Base-by-base conservation (phyloP, 2,113 vertebrate genomes). In the Ciconia stormi region DNA sequence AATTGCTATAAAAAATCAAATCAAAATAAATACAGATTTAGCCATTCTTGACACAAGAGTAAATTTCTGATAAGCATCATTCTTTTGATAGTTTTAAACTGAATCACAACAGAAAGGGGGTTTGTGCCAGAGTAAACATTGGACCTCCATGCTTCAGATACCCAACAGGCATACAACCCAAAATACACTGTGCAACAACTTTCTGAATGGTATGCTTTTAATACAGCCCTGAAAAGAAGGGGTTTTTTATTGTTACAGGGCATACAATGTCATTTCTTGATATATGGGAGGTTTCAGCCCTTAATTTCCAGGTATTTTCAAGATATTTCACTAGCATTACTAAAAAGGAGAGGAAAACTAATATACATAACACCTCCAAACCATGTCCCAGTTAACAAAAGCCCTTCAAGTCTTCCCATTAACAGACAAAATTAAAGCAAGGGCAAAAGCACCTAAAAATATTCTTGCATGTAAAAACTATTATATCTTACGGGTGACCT, bases 401-500 rank as follows among this genome's bases (percentile, higher is more conserved):
- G 20, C 50, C 38, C 52, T 65, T 36, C 36, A 36, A 56, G 52
- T 52, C 82, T 74, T 90, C 58, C 71, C 62, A 90, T 93, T 92
- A 89, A 76, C 2, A 74, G 52, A 36, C 34, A 49, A 87, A 94
- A 82, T 50, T 89, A 87, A 69, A 92, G 82, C 59, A 74, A 94
- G 80, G 86, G 34, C 80, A 95, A 65, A 79, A 79, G 61, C 49
- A 84, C 40, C 92, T 93, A 93, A 96, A 97, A 95, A 95, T 92
- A 95, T 11, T 88, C 47, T 69, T 61, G 56, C 21, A 7, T 13
- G 16, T 58, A 63, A 42, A 71, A 93, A 58, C 32, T 61, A n/a
- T 13, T 49, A 21, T 13, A 47, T 27, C 29, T 73, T 52, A 46
- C 4, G 8, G 63, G 77, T 96, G 87, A 95, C 92, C 96, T 55